phyloP scores from a whole-genome alignment of 1,140 invertebrate genomes.

The Notospermus geniculatus region DNA sequence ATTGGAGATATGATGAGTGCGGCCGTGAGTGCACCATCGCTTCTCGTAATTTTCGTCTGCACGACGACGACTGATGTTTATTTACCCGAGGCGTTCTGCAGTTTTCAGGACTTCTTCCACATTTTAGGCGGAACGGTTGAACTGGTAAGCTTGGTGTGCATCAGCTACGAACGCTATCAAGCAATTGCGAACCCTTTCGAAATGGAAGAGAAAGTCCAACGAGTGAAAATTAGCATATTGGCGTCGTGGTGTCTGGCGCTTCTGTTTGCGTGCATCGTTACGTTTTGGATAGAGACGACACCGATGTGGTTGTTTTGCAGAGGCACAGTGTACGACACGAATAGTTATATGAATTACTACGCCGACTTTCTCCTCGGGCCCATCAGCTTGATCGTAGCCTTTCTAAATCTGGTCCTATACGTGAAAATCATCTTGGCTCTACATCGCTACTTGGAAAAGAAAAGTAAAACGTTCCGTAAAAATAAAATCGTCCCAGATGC shows the following conservation, averaged over 20 bases:
- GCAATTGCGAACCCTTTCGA: conserved; percentile 7
- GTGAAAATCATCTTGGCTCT: conserved; percentile 1
- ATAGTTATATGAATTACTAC: background rate
- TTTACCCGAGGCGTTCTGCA: background rate
- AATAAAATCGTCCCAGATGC: background rate
- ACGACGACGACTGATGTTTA: background rate
- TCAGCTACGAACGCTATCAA: conserved; percentile 5
- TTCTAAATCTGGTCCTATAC: background rate
- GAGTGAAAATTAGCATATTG: conserved; percentile 1
- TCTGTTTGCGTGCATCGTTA: background rate
- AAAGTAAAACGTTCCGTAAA: background rate
- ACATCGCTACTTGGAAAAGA: background rate
- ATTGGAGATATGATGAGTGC: background rate
- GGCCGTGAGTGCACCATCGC: background rate
- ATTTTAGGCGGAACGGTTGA: background rate
- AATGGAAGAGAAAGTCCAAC: background rate
- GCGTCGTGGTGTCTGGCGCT: background rate
- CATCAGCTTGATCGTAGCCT: background rate
- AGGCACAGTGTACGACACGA: background rate
- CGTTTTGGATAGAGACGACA: background rate
- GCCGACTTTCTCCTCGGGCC: background rate
- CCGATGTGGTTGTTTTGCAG: background rate
- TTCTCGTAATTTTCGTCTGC: conserved; percentile 1
- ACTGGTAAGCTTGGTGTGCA: conserved; percentile 1
- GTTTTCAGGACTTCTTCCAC: background rate